Percentiles rank a stretch among this genome's conserved stretches.
These are phyloP conservation scores for Drosophila navojoa DNA, from an alignment of 1,140 invertebrate genomes.

Conservation along the genomic window DNA sequence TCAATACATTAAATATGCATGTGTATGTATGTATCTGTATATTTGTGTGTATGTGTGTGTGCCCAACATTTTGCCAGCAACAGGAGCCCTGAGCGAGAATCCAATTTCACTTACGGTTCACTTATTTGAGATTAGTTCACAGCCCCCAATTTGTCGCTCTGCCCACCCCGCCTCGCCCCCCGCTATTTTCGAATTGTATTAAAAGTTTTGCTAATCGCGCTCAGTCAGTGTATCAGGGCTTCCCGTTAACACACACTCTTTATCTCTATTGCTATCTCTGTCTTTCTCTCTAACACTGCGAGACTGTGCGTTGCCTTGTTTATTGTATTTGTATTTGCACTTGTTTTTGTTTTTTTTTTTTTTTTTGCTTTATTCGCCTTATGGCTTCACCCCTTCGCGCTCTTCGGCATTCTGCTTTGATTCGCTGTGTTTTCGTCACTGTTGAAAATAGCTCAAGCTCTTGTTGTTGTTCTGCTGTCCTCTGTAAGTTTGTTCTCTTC, in stretches of 20 bases:
- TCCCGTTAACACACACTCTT: neutral
- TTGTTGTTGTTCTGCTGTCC: slow-evolving; percentile 17
- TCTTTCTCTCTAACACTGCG: neutral
- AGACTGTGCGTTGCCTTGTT: too few species aligned
- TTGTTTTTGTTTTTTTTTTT: slow-evolving; percentile 3
- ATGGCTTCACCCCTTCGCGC: slow-evolving; percentile 22
- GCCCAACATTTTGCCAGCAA: neutral
- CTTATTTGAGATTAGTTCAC: slow-evolving; percentile 41
- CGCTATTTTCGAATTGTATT: neutral
- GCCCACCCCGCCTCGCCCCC: neutral
- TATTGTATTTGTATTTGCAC: slow-evolving; percentile 22
- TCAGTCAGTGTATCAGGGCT: slow-evolving; percentile 17
- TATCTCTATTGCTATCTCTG: neutral
- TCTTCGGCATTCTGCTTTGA: slow-evolving; percentile 13
- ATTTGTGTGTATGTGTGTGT: neutral
- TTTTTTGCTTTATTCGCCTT: slow-evolving; percentile 15
- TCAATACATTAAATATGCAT: slow-evolving; percentile 10
- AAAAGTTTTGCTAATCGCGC: slow-evolving; percentile 32
- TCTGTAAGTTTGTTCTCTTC: slow-evolving; percentile 35
- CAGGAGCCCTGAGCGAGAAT: slow-evolving; percentile 6
- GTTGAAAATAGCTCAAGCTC: slow-evolving; percentile 49
- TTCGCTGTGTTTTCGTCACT: slow-evolving; percentile 38
- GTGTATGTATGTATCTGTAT: neutral
- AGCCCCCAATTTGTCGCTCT: neutral
- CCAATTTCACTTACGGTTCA: slow-evolving; percentile 50